Conservation (phyloP, 2,888 invertebrate species). For the Dinocampus coccinellae region DNA sequence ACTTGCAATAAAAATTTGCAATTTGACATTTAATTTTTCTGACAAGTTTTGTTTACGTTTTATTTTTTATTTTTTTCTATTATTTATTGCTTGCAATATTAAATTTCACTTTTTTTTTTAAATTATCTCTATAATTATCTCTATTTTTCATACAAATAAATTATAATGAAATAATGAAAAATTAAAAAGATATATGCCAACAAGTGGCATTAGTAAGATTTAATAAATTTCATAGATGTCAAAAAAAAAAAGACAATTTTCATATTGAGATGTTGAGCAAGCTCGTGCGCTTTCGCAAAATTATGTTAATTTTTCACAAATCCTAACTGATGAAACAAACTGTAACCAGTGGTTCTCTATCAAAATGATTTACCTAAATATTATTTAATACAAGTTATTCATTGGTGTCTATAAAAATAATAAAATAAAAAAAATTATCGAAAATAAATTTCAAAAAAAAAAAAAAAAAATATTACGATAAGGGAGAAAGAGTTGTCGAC, state of each 20-base stretch:
- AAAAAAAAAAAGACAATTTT: conserved; percentile 31
- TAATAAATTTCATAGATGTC: background rate
- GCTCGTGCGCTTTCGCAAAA: conserved; percentile 29
- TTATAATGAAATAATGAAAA: too few relatives aligned
- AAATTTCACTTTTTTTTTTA: too few relatives aligned
- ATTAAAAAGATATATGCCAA: background rate
- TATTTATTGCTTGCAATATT: too few relatives aligned
- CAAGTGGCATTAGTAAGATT: background rate
- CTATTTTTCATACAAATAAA: too few relatives aligned
- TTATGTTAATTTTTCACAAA: conserved; percentile 38
- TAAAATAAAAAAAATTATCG: background rate
- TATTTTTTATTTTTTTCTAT: conserved; percentile 28
- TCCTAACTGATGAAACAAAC: background rate
- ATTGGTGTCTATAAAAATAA: background rate
- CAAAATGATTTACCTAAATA: background rate
- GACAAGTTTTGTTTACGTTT: background rate
- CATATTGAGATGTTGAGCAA: conserved; percentile 14
- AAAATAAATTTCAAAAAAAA: background rate
- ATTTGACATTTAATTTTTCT: conserved; percentile 32
- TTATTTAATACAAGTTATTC: too few relatives aligned
- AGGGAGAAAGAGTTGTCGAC: conserved; percentile 23
- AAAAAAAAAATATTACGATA: background rate
- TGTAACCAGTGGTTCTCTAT: conserved; percentile 28
- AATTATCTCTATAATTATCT: too few relatives aligned
- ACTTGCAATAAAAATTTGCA: conserved; percentile 53